Conservation (phyloP, 2,113 vertebrate species). For the Macroglossus sobrinus region DNA sequence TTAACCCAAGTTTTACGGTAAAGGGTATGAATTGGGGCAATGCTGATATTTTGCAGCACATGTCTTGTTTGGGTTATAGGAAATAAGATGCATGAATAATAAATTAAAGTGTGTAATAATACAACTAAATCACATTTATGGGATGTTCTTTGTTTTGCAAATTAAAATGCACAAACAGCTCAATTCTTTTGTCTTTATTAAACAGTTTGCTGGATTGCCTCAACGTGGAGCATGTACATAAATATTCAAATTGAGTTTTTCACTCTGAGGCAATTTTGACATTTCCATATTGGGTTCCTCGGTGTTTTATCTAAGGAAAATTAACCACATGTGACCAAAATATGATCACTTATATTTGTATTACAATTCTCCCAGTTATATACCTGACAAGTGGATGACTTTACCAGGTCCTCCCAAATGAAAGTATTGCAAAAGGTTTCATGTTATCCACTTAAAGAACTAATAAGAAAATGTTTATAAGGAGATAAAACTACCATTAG, state of each 20-base stretch:
- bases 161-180: slow-evolving; percentile 69
- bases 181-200: slow-evolving; percentile 70
- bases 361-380: slow-evolving; percentile 21
- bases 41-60: slow-evolving; percentile 20
- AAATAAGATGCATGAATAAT: slow-evolving; percentile 67
- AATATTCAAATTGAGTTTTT: slow-evolving; percentile 74
- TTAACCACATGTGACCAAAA: slow-evolving; percentile 58
- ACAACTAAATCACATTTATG: slow-evolving; percentile 68
- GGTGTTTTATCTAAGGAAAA: slow-evolving; percentile 55
- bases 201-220: slow-evolving; percentile 66
- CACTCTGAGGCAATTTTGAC: slow-evolving; percentile 70
- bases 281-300: slow-evolving; percentile 65
- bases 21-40: background rate
- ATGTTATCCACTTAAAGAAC: slow-evolving; percentile 9
- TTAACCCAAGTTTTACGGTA: background rate
- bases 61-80: slow-evolving; percentile 45
- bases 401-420: background rate
- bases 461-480: slow-evolving; percentile 31
- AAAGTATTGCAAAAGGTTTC: slow-evolving; percentile 3
- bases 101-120: slow-evolving; percentile 66
- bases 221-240: slow-evolving; percentile 61
- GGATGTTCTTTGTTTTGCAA: slow-evolving; percentile 68
- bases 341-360: slow-evolving; percentile 44
- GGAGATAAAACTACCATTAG: background rate
- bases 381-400: slow-evolving; percentile 14